Base-by-base conservation (phyloP, 2,797 vertebrate genomes). In the Diglossa cyanea region DNA sequence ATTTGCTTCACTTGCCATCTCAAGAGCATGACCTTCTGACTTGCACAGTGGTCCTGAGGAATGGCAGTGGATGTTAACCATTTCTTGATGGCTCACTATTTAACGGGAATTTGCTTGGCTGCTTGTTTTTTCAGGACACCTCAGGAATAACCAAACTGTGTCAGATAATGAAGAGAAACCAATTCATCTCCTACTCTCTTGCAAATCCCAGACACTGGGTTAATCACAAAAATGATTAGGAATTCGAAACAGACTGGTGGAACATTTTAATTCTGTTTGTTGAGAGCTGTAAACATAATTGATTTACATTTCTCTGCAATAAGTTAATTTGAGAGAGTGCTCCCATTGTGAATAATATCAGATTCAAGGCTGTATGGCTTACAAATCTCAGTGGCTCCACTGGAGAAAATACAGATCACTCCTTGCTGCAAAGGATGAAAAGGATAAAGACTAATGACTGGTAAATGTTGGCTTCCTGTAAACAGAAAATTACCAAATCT, bases 231-330 rank as follows among this genome's bases (percentile, higher is more conserved):
- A 86, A 76, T 88, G 61, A 97, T 93, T 87, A 97, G 73, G 80
- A 80, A 86, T 94, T 89, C 3, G 57, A 73, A 88, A 86, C 75
- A 96, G 95, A 92, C 92, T 91, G 93, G 74, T 91, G 78, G 93
- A 96, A 93, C 81, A 92, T 96, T 96, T 93, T 95, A 90, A 94
- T 96, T 96, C 95, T 96, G 92, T 94, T 96, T 96, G 92, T 93
- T 90, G 94, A 84, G 70, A 96, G 80, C 81, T 92, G 92, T 96
- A 95, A 97, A 94, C 61, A 33, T 97, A 97, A 97, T 97, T 96
- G 81, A 93, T 97, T 97, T 96, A 97, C 86, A 70, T 94, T 94
- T 95, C 91, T 93, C 79, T 94, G 74, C 89, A 90, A 86, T 97
- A 96, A 97, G 86, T 94, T 97, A 93, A 96, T 97, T 97, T 95